Base-by-base conservation (phyloP, 1,140 invertebrate species). In the Pseudomyrmex sp. region DNA sequence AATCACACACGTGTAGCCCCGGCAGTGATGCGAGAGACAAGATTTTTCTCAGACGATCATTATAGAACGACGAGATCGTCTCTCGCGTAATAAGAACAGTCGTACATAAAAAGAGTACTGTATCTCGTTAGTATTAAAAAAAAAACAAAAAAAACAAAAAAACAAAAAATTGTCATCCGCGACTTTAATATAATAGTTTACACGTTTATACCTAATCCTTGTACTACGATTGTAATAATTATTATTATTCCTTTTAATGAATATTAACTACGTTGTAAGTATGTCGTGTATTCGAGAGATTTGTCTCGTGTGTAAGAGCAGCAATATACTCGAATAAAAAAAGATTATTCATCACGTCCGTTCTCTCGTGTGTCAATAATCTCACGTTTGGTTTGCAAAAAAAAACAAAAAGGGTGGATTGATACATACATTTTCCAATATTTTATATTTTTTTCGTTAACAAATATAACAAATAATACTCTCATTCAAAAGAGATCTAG, bases 221-320 rank as follows among this genome's bases (percentile, higher is more conserved):
- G 46, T 75, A 69, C 48, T 18, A 73, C 63, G 52, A 79, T 48
- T 76, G 61, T 76, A 15, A 44, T 72, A 87, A 82, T 56, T 13
- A 82, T 73, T 52, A 83, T 83, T 58, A 66, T 83, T 77, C 75
- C 79, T 79, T 68, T 82, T 73, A 84, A 80, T 35, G 35, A 35
- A 35, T 88, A 87, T 76, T 75, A 85, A 83, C 35, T 72, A 62
- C 72, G 76, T 82, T 66, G 46, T 90, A 90, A 91, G 83, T 91
- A 89, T 91, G 88, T 87, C 54, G 88, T 35, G 35, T 88, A 84
- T 15, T 76, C 65, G 61, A 85, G 48, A 76, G 48, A 76, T 86
- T 76, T 69, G 83, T 52, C 83, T 90, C 74, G 88, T 92, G 90
- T 93, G 90, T 93, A 91, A 90, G 90, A 83, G 76, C 88, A 92